These are phyloP conservation scores for Halichoerus grypus DNA, from an alignment of 2,113 vertebrate genomes.

Conservation along the genomic window DNA sequence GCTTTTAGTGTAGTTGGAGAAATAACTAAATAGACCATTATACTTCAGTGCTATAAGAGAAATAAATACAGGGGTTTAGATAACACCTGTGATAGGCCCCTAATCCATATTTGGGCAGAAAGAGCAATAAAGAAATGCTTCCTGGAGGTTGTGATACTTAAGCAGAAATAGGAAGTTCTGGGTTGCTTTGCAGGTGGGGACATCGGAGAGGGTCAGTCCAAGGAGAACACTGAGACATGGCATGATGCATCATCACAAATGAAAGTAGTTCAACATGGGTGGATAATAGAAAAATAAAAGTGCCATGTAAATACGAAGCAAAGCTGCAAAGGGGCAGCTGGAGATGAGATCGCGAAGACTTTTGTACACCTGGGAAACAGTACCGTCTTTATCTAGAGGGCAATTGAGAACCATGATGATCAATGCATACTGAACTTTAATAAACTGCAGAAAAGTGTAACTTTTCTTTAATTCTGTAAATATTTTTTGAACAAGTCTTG, in stretches of 20 bases:
- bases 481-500: not conserved
- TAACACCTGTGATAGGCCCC: fast-evolving
- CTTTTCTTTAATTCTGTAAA: not conserved
- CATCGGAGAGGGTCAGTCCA: not conserved
- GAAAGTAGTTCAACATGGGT: not conserved
- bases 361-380: not conserved
- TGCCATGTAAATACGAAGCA: not conserved
- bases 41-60: not conserved
- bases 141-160: not conserved
- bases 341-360: not conserved
- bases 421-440: not conserved
- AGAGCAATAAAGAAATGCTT: not conserved
- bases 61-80: not conserved
- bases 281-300: not conserved
- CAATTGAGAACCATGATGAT: not conserved
- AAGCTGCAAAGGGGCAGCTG: fast-evolving
- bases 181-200: not conserved
- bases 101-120: not conserved
- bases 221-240: not conserved
- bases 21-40: not conserved
- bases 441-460: not conserved
- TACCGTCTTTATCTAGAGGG: not conserved
- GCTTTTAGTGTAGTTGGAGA: not conserved
- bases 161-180: fast-evolving
- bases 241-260: not conserved